Conservation (phyloP, 2,797 vertebrate genomes). For the Uromys caudimaculatus region DNA sequence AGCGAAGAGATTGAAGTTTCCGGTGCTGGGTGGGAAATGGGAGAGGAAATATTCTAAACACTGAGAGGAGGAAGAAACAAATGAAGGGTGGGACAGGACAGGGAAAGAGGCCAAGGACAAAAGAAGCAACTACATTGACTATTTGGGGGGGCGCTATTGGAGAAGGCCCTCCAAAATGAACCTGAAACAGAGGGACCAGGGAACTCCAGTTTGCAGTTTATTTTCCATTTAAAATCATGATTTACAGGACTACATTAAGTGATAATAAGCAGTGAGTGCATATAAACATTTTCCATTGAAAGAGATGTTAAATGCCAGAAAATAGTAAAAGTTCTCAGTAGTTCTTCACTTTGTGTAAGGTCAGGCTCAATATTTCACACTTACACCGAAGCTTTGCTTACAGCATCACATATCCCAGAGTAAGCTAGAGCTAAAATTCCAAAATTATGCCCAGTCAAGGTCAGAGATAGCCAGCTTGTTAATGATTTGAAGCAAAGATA, state of each 20-base stretch:
- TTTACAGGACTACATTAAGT: background rate
- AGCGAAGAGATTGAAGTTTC: background rate
- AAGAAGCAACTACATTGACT: background rate
- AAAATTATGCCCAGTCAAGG: background rate
- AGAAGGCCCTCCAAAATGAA: background rate
- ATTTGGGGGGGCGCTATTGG: background rate
- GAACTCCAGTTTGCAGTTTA: background rate
- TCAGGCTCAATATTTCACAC: background rate
- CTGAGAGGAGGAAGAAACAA: background rate
- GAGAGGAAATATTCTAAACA: background rate
- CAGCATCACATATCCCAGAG: background rate
- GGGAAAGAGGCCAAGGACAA: background rate
- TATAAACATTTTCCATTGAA: background rate
- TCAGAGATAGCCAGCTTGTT: background rate
- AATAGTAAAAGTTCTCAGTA: slow-evolving; percentile 4
- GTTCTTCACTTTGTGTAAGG: background rate
- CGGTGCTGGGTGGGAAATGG: background rate
- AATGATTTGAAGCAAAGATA: slow-evolving; percentile 37
- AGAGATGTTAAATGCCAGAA: slow-evolving; percentile 38
- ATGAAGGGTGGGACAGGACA: background rate
- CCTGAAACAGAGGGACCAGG: background rate
- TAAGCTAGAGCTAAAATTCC: background rate
- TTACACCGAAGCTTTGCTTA: background rate
- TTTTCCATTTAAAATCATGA: background rate
- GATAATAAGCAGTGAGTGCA: background rate